These are phyloP conservation scores for Anneissia japonica DNA, from an alignment of 35 echinoderm and acorn worm species.

Conservation along the genomic window DNA sequence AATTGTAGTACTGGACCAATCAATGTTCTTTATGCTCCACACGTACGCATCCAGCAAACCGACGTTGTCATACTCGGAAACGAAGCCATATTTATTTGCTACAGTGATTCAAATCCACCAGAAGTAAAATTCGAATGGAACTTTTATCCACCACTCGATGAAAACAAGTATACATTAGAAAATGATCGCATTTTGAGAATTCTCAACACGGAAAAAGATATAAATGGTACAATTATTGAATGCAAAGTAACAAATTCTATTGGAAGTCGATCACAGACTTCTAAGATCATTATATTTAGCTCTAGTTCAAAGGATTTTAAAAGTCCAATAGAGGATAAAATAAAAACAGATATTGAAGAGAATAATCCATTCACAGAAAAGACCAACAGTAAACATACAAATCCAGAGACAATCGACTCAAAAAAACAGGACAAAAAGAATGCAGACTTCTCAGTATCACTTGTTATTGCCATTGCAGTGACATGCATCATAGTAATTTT, in stretches of 20 bases:
- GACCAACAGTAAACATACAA: background rate
- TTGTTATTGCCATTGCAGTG: background rate
- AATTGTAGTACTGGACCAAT: background rate
- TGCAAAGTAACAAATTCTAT: background rate
- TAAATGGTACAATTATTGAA: background rate
- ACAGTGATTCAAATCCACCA: background rate
- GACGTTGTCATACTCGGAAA: background rate
- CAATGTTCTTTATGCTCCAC: background rate
- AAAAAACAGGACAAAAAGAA: background rate
- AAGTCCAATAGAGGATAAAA: background rate
- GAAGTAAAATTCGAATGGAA: background rate
- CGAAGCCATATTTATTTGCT: background rate
- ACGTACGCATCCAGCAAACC: background rate
- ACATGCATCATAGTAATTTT: background rate
- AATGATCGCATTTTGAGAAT: background rate
- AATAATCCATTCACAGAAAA: background rate
- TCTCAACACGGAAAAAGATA: background rate
- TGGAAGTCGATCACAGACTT: background rate
- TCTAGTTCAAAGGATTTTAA: background rate
- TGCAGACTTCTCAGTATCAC: background rate
- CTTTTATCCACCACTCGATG: background rate
- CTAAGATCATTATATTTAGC: background rate
- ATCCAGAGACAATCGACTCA: background rate
- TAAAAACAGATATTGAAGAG: background rate
- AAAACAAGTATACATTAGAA: background rate